Evolutionary conservation across 2,113 vertebrate genomes (phyloP).

Genomic region (Perca schrenkii): DNA sequence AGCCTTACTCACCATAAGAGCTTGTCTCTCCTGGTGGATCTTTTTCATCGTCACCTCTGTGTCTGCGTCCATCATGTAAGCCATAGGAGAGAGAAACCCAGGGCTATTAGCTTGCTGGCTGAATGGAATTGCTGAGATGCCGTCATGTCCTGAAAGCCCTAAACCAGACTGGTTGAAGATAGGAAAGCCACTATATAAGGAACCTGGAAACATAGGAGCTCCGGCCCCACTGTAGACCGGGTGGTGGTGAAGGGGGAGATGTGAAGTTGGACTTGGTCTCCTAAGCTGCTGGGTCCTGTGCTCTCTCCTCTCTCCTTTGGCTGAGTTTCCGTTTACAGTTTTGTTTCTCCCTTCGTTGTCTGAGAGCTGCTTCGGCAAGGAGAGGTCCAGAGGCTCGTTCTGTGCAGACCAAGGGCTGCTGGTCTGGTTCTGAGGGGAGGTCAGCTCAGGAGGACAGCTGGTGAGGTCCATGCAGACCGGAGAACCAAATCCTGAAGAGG

Average conservation of each 20-base stretch:
- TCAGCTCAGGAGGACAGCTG: conserved; percentile 58
- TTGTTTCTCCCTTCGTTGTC: conserved; percentile 48
- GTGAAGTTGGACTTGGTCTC: conserved; percentile 68
- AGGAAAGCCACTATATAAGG: conserved; percentile 76
- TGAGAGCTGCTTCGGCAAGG: conserved; percentile 78
- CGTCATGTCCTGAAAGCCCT: conserved; percentile 72
- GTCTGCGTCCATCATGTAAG: conserved; percentile 81
- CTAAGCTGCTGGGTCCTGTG: conserved; percentile 37
- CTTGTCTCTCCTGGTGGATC: conserved; percentile 80
- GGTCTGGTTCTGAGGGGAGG: conserved; percentile 55
- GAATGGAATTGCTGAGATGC: conserved; percentile 73
- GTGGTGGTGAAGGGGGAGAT: conserved; percentile 64
- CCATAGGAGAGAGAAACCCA: conserved; percentile 79
- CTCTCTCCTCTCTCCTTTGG: conserved; percentile 61
- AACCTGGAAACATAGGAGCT: conserved; percentile 65
- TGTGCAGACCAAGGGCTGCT: conserved; percentile 71
- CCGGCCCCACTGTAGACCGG: conserved; percentile 52
- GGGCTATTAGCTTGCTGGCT: conserved; percentile 64
- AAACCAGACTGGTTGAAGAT: conserved; percentile 76
- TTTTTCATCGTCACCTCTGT: conserved; percentile 79
- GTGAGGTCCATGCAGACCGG: conserved; percentile 74
- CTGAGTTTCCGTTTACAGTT: conserved; percentile 57
- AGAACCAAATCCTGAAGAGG: conserved; percentile 72
- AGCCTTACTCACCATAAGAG: conserved; percentile 75
- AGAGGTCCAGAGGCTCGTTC: conserved; percentile 86